A percentile compares a stretch with the other conserved stretches of the same genome.
Conservation (phyloP, 2,888 invertebrate genomes). For the Phoenoteleia sp. region DNA sequence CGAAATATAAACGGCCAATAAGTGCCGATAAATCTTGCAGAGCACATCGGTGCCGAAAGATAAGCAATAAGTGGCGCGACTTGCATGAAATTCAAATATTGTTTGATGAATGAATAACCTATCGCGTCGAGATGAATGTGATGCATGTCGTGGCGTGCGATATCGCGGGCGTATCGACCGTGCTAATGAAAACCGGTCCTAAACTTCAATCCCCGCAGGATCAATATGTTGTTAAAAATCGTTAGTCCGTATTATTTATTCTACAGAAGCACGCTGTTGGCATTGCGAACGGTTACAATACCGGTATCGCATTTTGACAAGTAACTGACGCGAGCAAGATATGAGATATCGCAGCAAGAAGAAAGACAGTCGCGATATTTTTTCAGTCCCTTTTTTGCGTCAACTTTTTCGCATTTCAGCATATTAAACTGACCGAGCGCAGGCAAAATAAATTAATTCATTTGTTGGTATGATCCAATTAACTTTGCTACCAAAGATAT, state of each 20-base stretch:
- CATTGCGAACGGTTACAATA: conserved; percentile 33
- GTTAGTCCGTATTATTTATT: conserved; percentile 31
- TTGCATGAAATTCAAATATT: conserved; percentile 64
- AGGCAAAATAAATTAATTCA: conserved; percentile 53
- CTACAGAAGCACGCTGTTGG: neutral
- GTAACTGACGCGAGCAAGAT: conserved; percentile 32
- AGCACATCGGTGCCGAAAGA: conserved; percentile 10
- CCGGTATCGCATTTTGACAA: conserved; percentile 52
- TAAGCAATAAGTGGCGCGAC: conserved; percentile 51
- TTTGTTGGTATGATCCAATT: conserved; percentile 49
- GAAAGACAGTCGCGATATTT: neutral
- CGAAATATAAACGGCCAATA: conserved; percentile 1
- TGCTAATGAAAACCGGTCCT: conserved; percentile 58
- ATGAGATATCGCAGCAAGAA: neutral
- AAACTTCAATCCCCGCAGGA: conserved; percentile 50
- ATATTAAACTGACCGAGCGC: neutral
- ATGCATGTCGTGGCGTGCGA: conserved; percentile 29
- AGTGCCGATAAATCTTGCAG: conserved; percentile 38
- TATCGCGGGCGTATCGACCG: conserved; percentile 33
- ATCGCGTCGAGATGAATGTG: conserved; percentile 48
- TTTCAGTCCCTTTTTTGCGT: neutral
- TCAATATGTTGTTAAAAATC: conserved; percentile 56
- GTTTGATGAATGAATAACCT: conserved; percentile 66
- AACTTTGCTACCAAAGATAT: conserved; percentile 46
- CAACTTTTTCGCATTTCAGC: conserved; percentile 15